Base-by-base conservation (phyloP, 2,797 vertebrate genomes). In the Sebastes taczanowskii region DNA sequence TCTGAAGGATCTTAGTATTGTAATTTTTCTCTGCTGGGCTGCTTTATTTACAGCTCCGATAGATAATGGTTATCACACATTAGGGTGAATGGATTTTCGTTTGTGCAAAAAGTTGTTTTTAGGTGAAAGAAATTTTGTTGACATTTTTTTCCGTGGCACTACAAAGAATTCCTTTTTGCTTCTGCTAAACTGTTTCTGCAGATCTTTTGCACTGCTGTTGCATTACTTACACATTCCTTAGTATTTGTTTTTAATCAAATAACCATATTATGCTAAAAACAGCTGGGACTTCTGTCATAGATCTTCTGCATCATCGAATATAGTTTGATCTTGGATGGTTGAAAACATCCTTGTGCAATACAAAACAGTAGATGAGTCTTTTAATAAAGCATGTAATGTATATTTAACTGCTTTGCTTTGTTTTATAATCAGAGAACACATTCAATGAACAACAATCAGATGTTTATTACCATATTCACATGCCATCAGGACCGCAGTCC, bases 341-440 rank as follows among this genome's bases (percentile, higher is more conserved):
- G 68, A 82, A 85, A 79, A 64, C 86, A 83, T 93, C 87, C 85
- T 91, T 86, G 91, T 94, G 94, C 94, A 94, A 94, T 94, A 92
- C 75, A 81, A 78, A 89, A 83, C 58, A 71, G 66, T 82, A 83
- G 77, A 84, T 46, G 27, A 77, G 63, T 84, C 63, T 89, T 91
- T 93, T 80, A 93, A 94, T 93, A 90, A 93, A 94, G 86, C 86
- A 84, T 95, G 83, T 91, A 70, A 82, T 86, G 75, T 84, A 87
- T 82, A 69, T 85, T 80, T 81, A 78, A 81, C 77, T 77, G 66
- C 63, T 82, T 76, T 83, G 29, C 65, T 73, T 85, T 76, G 32
- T 88, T 86, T 86, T 80, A 78, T 85, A 78, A 29, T 53, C 25
- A 67, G 46, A 81, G 18, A 65, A 58, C 23, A 8, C 68, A 79